Evolutionary conservation across 2,888 invertebrate species (phyloP).

Genomic region (Balanococcus diminutus): DNA sequence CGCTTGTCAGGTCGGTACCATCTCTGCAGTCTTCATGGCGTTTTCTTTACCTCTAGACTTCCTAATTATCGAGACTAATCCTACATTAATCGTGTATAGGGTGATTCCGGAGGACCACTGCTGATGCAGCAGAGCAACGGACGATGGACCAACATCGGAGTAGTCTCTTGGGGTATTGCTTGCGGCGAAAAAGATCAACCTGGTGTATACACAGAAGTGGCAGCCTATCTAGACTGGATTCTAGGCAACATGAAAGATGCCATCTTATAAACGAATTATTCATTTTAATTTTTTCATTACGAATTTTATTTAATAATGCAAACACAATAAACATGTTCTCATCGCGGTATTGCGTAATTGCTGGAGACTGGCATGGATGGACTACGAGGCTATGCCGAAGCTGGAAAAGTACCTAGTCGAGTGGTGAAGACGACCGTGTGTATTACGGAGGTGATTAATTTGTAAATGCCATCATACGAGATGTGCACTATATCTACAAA

Average conservation of each 20-base stretch:
- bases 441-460: not conserved
- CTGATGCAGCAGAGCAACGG: conserved; percentile 75
- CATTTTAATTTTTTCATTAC: not conserved
- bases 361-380: too few relatives aligned
- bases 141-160: conserved; percentile 78
- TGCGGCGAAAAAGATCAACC: conserved; percentile 79
- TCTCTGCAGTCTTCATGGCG: not conserved
- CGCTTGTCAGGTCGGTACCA: conserved; percentile 74
- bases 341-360: not conserved
- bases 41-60: not conserved
- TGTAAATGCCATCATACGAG: not conserved
- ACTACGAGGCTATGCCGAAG: too few relatives aligned
- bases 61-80: not conserved
- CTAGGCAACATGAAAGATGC: conserved; percentile 63
- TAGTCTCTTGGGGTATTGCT: conserved; percentile 85
- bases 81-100: conserved; percentile 68
- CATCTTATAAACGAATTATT: conserved; percentile 5
- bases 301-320: not conserved
- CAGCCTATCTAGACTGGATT: conserved; percentile 75
- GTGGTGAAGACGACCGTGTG: not conserved
- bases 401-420: not conserved
- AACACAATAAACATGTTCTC: not conserved
- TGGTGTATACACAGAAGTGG: conserved; percentile 80
- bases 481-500: not conserved
- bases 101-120: conserved; percentile 84